Evolutionary conservation across 1,140 invertebrate species (phyloP).

Genomic region (Drosophila navojoa): DNA sequence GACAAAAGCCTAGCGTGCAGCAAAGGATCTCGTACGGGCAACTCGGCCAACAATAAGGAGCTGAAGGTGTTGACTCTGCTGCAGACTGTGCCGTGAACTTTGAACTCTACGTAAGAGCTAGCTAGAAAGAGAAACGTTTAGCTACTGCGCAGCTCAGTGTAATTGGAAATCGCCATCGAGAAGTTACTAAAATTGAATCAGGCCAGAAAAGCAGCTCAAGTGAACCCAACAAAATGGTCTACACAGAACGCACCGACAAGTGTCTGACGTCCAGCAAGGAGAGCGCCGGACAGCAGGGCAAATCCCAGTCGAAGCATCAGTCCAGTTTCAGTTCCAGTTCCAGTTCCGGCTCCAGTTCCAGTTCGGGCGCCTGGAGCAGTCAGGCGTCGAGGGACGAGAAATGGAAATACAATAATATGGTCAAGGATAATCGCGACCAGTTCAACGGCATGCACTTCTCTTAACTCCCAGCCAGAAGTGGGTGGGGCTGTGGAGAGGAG

Average conservation of each 20-base stretch:
- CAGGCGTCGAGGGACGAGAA: slow-evolving; percentile 68
- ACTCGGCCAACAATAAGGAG: slow-evolving; percentile 89
- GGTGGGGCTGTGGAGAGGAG: no score
- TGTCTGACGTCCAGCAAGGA: slow-evolving; percentile 54
- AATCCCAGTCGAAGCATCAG: slow-evolving; percentile 19
- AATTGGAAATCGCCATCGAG: slow-evolving; percentile 10
- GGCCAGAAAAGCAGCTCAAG: slow-evolving; percentile 30
- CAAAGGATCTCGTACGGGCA: slow-evolving; percentile 89
- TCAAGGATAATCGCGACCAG: slow-evolving; percentile 72
- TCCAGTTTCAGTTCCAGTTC: slow-evolving; percentile 19
- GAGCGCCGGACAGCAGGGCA: slow-evolving; percentile 30
- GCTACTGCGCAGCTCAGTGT: slow-evolving; percentile 19
- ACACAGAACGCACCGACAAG: slow-evolving; percentile 75
- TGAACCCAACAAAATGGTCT: slow-evolving; percentile 66
- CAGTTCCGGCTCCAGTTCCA: slow-evolving; percentile 43
- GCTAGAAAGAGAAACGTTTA: slow-evolving; percentile 17
- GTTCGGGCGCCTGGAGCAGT: slow-evolving; percentile 57
- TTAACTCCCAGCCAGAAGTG: slow-evolving; percentile 17
- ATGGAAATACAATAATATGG: slow-evolving; percentile 83
- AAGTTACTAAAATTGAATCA: background rate
- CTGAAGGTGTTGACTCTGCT: slow-evolving; percentile 89
- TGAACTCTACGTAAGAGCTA: slow-evolving; percentile 21
- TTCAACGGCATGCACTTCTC: slow-evolving; percentile 80
- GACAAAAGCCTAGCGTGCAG: slow-evolving; percentile 87
- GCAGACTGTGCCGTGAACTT: slow-evolving; percentile 88